A percentile compares a stretch with the other conserved stretches of the same genome.
Conservation (phyloP, 2,888 invertebrate species). For the Thecocarcelia acutangulata region DNA sequence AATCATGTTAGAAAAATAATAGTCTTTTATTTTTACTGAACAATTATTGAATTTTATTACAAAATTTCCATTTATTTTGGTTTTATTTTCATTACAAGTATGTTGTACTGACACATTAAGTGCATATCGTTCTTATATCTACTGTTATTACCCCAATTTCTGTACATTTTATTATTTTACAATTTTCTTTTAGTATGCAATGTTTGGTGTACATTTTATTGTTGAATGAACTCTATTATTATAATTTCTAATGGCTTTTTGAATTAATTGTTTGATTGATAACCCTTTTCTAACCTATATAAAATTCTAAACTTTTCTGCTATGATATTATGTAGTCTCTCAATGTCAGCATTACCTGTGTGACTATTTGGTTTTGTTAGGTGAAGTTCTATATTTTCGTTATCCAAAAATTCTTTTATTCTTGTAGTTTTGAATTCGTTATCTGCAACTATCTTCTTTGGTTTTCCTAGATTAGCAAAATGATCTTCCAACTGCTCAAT, state of each 20-base stretch:
- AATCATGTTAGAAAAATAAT: too few relatives aligned
- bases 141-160: background rate
- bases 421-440: slow-evolving; percentile 68
- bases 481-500: slow-evolving; percentile 51
- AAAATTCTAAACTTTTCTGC: slow-evolving; percentile 3
- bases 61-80: too few relatives aligned
- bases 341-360: too few relatives aligned
- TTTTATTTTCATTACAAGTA: too few relatives aligned
- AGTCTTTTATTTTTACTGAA: too few relatives aligned
- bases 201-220: slow-evolving; percentile 1
- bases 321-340: background rate
- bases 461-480: slow-evolving; percentile 61
- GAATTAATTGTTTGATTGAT: background rate
- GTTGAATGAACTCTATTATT: too few relatives aligned
- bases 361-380: background rate
- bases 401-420: background rate
- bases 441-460: slow-evolving; percentile 56
- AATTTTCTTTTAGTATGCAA: background rate
- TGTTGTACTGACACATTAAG: too few relatives aligned
- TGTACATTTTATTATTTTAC: background rate
- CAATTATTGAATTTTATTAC: too few relatives aligned
- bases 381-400: slow-evolving; percentile 1
- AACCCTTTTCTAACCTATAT: slow-evolving; percentile 4
- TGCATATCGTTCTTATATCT: background rate
- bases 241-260: background rate